Percentiles rank a stretch among this genome's conserved stretches.
These are phyloP conservation scores for Encarsia formosa DNA, from an alignment of 2,888 invertebrate species.

Conservation along the genomic window DNA sequence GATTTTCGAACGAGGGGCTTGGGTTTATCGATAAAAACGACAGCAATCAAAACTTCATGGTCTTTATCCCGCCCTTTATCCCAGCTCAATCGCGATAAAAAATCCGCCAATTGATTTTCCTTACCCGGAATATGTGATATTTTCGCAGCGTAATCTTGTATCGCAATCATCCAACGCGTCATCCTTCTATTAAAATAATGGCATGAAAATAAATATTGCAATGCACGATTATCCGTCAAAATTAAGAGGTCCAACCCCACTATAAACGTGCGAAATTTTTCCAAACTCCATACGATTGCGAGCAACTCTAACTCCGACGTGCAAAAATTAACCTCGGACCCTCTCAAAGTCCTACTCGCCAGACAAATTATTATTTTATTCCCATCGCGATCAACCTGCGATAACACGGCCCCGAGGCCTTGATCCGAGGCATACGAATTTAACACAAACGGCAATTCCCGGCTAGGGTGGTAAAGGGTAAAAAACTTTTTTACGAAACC, in stretches of 20 bases:
- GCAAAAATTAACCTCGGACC: neutral
- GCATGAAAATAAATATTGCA: neutral
- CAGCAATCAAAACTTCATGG: neutral
- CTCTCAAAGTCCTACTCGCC: neutral
- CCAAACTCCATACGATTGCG: neutral
- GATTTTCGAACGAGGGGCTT: too few species aligned
- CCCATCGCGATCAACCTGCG: too few species aligned
- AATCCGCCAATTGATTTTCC: neutral
- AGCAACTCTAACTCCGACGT: neutral
- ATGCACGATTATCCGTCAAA: neutral
- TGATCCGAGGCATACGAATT: too few species aligned
- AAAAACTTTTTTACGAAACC: too few species aligned
- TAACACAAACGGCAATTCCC: too few species aligned
- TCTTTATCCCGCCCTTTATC: neutral
- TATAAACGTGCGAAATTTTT: neutral
- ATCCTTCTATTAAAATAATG: neutral
- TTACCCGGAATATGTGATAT: neutral
- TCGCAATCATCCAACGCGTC: neutral
- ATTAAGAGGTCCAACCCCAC: neutral
- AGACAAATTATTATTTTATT: too few species aligned
- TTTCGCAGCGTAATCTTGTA: neutral
- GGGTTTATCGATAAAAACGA: too few species aligned
- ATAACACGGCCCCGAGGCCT: too few species aligned
- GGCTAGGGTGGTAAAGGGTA: too few species aligned
- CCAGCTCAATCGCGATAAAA: neutral